Conservation (phyloP, 2,888 invertebrate genomes). For the Tholera decimalis region DNA sequence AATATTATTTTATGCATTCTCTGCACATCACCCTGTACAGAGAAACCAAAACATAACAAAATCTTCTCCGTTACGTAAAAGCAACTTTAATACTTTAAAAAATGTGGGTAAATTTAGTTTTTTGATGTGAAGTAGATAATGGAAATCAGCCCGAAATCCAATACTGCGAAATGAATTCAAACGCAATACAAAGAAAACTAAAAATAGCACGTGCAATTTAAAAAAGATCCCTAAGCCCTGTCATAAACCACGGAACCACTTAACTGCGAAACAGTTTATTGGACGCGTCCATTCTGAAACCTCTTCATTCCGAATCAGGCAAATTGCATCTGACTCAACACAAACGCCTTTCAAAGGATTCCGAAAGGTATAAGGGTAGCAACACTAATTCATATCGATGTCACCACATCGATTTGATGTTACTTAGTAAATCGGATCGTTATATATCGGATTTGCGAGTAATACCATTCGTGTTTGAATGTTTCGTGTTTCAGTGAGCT, state of each 20-base stretch:
- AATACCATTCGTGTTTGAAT: slow-evolving; percentile 25
- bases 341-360: slow-evolving; percentile 15
- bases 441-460: slow-evolving; percentile 15
- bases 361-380: slow-evolving; percentile 16
- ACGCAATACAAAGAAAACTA: background rate
- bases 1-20: too few species aligned
- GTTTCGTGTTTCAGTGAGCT: slow-evolving; percentile 35
- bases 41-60: too few species aligned
- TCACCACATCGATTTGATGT: slow-evolving; percentile 19
- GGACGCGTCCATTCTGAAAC: slow-evolving; percentile 14
- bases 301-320: slow-evolving; percentile 31
- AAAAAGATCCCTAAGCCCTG: slow-evolving; percentile 9
- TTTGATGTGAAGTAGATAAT: background rate
- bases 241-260: slow-evolving; percentile 34
- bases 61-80: too few species aligned
- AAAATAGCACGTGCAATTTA: slow-evolving; percentile 2
- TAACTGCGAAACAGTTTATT: slow-evolving; percentile 30
- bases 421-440: slow-evolving; percentile 28
- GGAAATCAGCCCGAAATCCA: background rate
- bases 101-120: background rate
- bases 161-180: background rate
- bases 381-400: slow-evolving; percentile 25
- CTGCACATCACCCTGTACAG: too few species aligned
- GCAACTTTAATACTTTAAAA: too few species aligned
- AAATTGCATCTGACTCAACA: slow-evolving; percentile 39